Percentiles rank a stretch among this genome's conserved stretches.
Evolutionary conservation across 2,797 vertebrate genomes (phyloP).

Genomic region (Lepus oiostolus): DNA sequence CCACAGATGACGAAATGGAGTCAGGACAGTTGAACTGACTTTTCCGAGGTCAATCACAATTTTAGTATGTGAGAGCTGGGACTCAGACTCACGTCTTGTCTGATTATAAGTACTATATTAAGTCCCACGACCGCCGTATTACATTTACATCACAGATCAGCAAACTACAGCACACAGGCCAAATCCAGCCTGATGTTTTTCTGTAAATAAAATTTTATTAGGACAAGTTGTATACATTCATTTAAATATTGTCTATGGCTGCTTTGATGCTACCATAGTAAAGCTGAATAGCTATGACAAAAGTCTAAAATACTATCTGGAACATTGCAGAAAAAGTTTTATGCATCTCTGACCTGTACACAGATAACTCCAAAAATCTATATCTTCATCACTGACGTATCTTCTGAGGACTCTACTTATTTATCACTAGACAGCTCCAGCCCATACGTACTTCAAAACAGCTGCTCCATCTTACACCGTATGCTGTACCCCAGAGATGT

Average conservation of each 20-base stretch:
- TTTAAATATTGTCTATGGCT: slow-evolving; percentile 30
- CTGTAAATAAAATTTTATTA: slow-evolving; percentile 42
- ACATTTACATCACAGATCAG: background rate
- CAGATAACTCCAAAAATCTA: slow-evolving; percentile 13
- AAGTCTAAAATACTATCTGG: slow-evolving; percentile 40
- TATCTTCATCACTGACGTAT: background rate
- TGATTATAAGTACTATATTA: background rate
- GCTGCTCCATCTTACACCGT: background rate
- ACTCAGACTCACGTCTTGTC: background rate
- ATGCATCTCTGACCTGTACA: background rate
- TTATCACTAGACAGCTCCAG: background rate
- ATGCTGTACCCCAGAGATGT: background rate
- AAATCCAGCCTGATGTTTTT: slow-evolving; percentile 33
- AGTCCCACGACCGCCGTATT: background rate
- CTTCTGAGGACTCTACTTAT: background rate
- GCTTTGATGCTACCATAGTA: slow-evolving; percentile 22
- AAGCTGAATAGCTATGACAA: slow-evolving; percentile 33
- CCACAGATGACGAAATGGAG: slow-evolving; percentile 37
- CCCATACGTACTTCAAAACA: background rate
- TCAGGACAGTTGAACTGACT: slow-evolving; percentile 45
- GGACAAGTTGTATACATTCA: background rate
- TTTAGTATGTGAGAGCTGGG: slow-evolving; percentile 38
- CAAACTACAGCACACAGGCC: background rate
- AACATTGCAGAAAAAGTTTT: slow-evolving; percentile 33
- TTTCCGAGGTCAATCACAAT: background rate